Percentiles rank a stretch among this genome's conserved stretches.
Evolutionary conservation across 2,888 invertebrate species (phyloP).

Genomic region (Nowickia ferox): DNA sequence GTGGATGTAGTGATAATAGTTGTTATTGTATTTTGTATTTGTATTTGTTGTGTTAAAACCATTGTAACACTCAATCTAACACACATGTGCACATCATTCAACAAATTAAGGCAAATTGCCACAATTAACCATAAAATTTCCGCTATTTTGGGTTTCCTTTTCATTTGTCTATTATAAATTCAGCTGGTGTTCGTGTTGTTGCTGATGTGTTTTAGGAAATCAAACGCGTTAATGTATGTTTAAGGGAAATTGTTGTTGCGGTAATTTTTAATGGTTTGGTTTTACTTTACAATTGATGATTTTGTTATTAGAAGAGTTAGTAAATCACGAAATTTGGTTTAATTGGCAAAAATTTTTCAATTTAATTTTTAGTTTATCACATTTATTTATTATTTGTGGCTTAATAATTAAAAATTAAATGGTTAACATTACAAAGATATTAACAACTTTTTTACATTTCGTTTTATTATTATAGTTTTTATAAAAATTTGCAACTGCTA

Average conservation of each 20-base stretch:
- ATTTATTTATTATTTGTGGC: too few species aligned
- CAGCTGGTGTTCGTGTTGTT: neutral
- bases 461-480: too few species aligned
- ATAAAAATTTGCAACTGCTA: too few species aligned
- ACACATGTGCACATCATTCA: neutral
- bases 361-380: too few species aligned
- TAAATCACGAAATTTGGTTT: too few species aligned
- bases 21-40: neutral
- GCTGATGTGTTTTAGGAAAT: neutral
- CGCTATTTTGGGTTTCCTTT: neutral
- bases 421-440: too few species aligned
- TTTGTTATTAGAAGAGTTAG: too few species aligned
- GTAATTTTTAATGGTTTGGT: too few species aligned
- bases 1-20: neutral
- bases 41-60: neutral
- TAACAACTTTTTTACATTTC: too few species aligned
- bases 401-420: too few species aligned
- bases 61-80: neutral
- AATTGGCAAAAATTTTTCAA: too few species aligned
- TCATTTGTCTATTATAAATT: neutral
- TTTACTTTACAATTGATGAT: too few species aligned
- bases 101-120: slow-evolving; percentile 4
- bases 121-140: neutral
- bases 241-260: neutral
- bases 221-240: neutral